Evolutionary conservation across 1,140 invertebrate genomes (phyloP), one percentile per base, ranked within the genome.

Genomic region (Brachionus plicatilis): DNA sequence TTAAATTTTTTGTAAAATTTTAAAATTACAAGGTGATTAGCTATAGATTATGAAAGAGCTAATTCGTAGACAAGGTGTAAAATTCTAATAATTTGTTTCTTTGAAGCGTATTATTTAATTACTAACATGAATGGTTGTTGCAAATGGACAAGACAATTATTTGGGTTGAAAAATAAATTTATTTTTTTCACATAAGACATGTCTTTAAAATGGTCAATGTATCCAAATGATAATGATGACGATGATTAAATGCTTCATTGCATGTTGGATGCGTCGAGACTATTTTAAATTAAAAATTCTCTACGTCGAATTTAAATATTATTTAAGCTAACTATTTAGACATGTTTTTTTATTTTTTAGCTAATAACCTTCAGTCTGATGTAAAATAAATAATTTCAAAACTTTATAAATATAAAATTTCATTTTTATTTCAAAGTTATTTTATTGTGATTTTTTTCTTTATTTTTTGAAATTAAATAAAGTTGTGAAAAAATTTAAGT

Each of bases 231-330:
- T 41, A 17, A 72, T 43, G 68, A 76, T 76, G 68, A 72, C 20
- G 37, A 72, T 43, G 68, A 76, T 76, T 76, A 76, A 47, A 76
- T 76, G 72, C 72, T 76, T 76, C 43, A 76, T 76, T 76, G 72
- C 72, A 50, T 76, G 72, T 76, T 76, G 43, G 43, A 50, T 76
- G 45, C 45, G 72, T 50, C 72, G 72, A 47, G 72, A 76, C 72
- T 45, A 27, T 76, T 76, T 76, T 50, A 76, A 76, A 76, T 76
- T 76, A 76, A 27, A 76, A 50, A 7, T 76, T 76, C 50, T 75
- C 41, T 75, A 24, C 20, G 33, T 75, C 43, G 12, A 76, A 27
- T 76, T 76, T 24, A 76, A 76, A 76, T 76, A 76, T 50, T 76
- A 76, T 76, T 76, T 76, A 76, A 76, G 27, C 45, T 76, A 50